These are phyloP conservation scores for Ceratoteleas bidentatus DNA, from an alignment of 1,140 invertebrate species.

Conservation along the genomic window DNA sequence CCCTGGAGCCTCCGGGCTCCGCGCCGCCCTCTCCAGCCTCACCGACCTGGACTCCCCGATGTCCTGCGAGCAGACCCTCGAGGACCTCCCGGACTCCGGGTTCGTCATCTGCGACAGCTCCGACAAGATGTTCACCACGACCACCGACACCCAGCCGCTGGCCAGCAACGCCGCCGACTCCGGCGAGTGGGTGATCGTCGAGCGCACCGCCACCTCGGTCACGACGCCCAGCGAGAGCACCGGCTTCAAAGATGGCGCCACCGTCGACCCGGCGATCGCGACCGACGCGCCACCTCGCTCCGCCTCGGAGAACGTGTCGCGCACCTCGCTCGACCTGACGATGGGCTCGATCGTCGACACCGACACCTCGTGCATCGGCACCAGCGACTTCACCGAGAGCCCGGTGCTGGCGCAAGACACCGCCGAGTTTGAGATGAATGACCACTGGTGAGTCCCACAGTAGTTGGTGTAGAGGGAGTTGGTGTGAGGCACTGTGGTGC, in stretches of 20 bases:
- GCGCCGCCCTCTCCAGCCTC: conserved; percentile 58
- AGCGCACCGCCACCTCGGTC: conserved; percentile 71
- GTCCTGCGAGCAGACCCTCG: conserved; percentile 77
- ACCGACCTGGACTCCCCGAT: conserved; percentile 78
- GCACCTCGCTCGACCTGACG: conserved; percentile 73
- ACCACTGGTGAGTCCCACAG: conserved; percentile 42
- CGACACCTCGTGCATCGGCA: conserved; percentile 73
- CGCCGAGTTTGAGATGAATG: conserved; percentile 65
- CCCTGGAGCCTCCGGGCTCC: conserved; percentile 44
- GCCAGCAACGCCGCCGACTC: conserved; percentile 72
- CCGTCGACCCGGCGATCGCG: conserved; percentile 70
- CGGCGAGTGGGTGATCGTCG: conserved; percentile 75
- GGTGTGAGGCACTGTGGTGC: conserved; percentile 18
- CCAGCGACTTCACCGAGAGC: conserved; percentile 73
- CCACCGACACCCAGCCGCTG: conserved; percentile 69
- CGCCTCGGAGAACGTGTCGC: conserved; percentile 73
- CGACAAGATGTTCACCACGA: conserved; percentile 75
- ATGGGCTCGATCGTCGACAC: conserved; percentile 75
- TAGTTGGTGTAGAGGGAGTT: conserved; percentile 55
- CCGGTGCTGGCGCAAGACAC: conserved; percentile 69
- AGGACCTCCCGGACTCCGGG: conserved; percentile 75
- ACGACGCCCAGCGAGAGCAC: conserved; percentile 71
- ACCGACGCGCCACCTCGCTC: conserved; percentile 70
- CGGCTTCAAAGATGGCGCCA: conserved; percentile 74
- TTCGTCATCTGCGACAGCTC: conserved; percentile 77